Base-by-base conservation (phyloP, 2,888 invertebrate genomes). In the Diaperis boleti region DNA sequence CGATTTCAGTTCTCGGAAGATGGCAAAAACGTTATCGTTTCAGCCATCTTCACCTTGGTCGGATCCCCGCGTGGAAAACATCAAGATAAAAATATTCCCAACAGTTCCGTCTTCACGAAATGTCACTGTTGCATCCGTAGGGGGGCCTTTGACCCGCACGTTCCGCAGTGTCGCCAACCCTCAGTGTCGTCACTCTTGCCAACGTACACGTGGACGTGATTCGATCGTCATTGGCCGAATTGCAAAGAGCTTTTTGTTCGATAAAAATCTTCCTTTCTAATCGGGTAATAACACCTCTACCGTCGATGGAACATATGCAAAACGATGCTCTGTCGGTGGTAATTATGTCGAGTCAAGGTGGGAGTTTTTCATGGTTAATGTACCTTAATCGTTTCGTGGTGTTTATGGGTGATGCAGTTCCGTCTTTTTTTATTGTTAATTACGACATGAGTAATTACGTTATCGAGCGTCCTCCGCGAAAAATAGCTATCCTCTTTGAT, bases 301-400 rank as follows among this genome's bases (percentile, higher is more conserved):
- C 1, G 26, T 26, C 26, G 26, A 6, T 20, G 3, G 3, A 37
- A 37, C 3, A 13, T 37, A 14, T 37, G 15, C 8, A 41, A 41
- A 41, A 41, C 8, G 41, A 41, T 41, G 41, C 18, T 7, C 2
- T 41, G 17, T 41, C 18, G 17, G 18, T 18, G 42, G 20, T 42
- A 42, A 42, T 42, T 42, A 42, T 42, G 20, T 42, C 42, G 20
- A 20, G 10, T 42, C 42, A 42, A 42, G 42, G 42, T 42, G 17
- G 17, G 6, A 41, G 18, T 42, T 42, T 42, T n/a, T n/a, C 42
- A 18, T 42, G 42, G 42, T 42, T 42, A 42, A 42, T 20, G 42
- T 42, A 42, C 42, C 10, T 42, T 18, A 18, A 20, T 42, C n/a
- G 42, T 42, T 42, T 42, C 42, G 11, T 42, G 17, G n/a, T n/a